phyloP scores from a whole-genome alignment of 2,888 invertebrate species.

The Timandra comae region DNA sequence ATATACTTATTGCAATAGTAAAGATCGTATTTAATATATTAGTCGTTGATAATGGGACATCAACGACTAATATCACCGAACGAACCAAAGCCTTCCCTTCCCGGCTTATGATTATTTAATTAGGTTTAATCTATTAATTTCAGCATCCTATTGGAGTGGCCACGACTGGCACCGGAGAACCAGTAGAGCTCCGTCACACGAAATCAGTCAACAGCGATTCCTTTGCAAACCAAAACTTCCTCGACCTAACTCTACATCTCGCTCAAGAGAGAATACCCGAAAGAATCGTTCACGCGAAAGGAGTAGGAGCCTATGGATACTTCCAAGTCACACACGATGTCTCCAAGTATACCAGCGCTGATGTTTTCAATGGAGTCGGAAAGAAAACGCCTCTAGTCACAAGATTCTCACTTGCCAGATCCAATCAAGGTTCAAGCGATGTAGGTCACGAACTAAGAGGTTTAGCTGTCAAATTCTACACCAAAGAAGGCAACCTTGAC shows the following conservation, averaged over 20 bases:
- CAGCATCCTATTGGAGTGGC: neutral
- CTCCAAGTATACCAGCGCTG: conserved; percentile 75
- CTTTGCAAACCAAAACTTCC: conserved; percentile 85
- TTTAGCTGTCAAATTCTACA: conserved; percentile 93
- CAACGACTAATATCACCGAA: too few species aligned
- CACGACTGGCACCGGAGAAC: conserved; percentile 86
- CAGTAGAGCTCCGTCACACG: conserved; percentile 83
- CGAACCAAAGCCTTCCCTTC: too few species aligned
- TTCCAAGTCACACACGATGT: conserved; percentile 89
- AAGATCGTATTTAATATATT: too few species aligned
- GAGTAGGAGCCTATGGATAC: conserved; percentile 89
- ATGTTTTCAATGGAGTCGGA: conserved; percentile 82
- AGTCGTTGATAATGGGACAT: too few species aligned
- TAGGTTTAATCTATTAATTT: too few species aligned
- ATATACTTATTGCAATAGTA: too few species aligned
- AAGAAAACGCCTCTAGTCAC: conserved; percentile 85
- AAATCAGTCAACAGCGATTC: conserved; percentile 86
- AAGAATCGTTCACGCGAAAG: conserved; percentile 94
- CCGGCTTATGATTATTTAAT: too few species aligned
- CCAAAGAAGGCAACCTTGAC: conserved; percentile 93
- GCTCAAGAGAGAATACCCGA: conserved; percentile 95
- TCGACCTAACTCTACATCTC: conserved; percentile 87
- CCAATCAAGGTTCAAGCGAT: conserved; percentile 90
- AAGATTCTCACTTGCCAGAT: conserved; percentile 87
- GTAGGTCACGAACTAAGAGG: conserved; percentile 91